Conservation (phyloP, 2,113 vertebrate species). For the Proteles cristata region DNA sequence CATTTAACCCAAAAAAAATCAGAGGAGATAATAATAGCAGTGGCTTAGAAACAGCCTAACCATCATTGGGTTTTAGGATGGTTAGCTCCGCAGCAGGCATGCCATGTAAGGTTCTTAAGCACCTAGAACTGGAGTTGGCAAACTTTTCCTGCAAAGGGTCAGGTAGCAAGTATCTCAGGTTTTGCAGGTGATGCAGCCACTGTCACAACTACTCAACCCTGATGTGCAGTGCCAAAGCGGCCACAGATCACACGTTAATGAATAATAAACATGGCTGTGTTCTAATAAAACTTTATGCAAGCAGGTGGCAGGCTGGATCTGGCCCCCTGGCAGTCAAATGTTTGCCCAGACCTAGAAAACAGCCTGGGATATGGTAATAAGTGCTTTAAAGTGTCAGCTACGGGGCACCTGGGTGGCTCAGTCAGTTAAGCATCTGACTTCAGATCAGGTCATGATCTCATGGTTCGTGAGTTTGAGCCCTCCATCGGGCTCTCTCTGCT, state of each 20-base stretch:
- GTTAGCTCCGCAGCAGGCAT: neutral
- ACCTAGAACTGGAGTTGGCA: neutral
- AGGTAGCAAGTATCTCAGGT: neutral
- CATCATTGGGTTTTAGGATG: neutral
- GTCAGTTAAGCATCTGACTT: too few species aligned
- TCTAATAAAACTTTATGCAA: conserved; percentile 35
- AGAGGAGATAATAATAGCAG: neutral
- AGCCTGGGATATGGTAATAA: neutral
- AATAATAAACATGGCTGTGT: neutral
- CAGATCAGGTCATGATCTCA: too few species aligned
- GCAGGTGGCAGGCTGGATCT: neutral
- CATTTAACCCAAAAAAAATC: neutral
- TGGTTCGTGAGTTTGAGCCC: too few species aligned
- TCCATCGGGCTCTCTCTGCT: too few species aligned
- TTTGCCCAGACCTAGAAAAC: neutral
- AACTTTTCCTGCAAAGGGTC: neutral
- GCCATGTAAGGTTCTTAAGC: neutral
- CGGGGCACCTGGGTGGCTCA: too few species aligned
- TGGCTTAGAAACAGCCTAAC: too few species aligned
- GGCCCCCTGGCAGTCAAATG: rapidly evolving
- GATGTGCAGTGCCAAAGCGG: neutral
- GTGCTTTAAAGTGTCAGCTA: neutral
- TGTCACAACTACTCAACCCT: neutral
- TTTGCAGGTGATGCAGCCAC: neutral
- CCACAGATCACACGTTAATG: too few species aligned